These are phyloP conservation scores for Capreolus pygargus DNA, from an alignment of 2,113 vertebrate genomes.

Conservation along the genomic window DNA sequence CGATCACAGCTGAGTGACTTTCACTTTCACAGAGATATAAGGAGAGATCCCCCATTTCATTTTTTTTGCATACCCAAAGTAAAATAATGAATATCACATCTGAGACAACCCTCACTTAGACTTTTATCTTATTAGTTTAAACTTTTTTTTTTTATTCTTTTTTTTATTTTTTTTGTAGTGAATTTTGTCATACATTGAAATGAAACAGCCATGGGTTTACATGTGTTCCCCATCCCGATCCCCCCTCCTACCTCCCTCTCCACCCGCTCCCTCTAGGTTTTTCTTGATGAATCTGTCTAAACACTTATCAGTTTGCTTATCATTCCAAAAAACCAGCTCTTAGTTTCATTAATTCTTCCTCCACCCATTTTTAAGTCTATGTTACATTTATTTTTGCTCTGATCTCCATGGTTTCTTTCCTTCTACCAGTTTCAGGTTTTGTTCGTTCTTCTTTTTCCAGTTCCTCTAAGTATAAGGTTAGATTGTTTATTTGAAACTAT, in stretches of 20 bases:
- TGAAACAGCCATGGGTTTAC: no score
- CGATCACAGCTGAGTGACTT: background rate
- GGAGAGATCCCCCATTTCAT: background rate
- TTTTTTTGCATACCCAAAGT: background rate
- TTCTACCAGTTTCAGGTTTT: background rate
- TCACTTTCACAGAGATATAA: background rate
- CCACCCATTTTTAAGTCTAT: background rate
- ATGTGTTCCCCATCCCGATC: no score
- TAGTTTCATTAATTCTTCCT: background rate
- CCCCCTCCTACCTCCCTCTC: no score
- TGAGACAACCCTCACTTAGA: background rate
- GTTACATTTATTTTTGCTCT: background rate
- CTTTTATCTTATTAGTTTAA: background rate
- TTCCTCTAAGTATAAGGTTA: background rate
- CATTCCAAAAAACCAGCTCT: background rate
- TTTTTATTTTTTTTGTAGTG: no score
- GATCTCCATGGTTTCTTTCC: background rate
- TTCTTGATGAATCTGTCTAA: background rate
- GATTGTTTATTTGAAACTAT: background rate
- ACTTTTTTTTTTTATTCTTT: no score
- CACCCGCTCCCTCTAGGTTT: no score
- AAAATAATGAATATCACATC: background rate
- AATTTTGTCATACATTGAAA: no score
- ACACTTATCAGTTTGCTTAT: background rate
- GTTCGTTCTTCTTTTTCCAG: background rate